Conservation (phyloP, 2,888 invertebrate species). For the Pegoplata infirma region DNA sequence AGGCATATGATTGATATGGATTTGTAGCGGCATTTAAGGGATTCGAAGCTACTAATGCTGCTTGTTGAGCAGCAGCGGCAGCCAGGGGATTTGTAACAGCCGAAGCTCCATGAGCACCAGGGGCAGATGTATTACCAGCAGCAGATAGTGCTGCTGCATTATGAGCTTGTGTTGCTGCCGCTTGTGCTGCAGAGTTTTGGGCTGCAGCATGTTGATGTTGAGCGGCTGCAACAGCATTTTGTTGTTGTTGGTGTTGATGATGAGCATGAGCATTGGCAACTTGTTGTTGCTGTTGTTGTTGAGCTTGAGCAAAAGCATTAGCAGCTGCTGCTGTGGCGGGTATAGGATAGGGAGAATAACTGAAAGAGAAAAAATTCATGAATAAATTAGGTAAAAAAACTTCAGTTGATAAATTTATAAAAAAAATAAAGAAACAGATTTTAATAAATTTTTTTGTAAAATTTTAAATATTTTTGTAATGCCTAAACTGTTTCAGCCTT, state of each 20-base stretch:
- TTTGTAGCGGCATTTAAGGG: constrained; percentile 84
- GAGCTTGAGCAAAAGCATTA: constrained; percentile 67
- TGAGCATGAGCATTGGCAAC: constrained; percentile 68
- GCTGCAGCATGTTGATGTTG: constrained; percentile 64
- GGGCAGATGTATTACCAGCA: constrained; percentile 67
- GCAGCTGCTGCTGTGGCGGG: constrained; percentile 76
- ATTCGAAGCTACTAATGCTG: constrained; percentile 80
- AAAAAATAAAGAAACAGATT: too few relatives aligned
- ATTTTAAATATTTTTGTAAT: too few relatives aligned
- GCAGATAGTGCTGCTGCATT: constrained; percentile 59
- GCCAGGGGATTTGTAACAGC: constrained; percentile 76
- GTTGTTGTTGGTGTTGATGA: constrained; percentile 76
- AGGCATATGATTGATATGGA: constrained; percentile 87
- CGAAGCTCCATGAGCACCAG: constrained; percentile 67
- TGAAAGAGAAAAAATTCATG: constrained; percentile 64
- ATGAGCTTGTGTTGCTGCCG: constrained; percentile 71
- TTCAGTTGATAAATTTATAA: too few relatives aligned
- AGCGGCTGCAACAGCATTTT: constrained; percentile 68
- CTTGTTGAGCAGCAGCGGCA: constrained; percentile 79
- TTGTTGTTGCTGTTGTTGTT: constrained; percentile 76
- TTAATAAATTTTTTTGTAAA: too few relatives aligned
- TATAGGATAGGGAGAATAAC: constrained; percentile 83
- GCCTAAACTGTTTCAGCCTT: neutral
- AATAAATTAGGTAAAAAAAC: too few relatives aligned
- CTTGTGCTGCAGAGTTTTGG: constrained; percentile 67